These are phyloP conservation scores for Pipistrellus nathusii DNA, from an alignment of 2,797 vertebrate genomes.

Conservation along the genomic window DNA sequence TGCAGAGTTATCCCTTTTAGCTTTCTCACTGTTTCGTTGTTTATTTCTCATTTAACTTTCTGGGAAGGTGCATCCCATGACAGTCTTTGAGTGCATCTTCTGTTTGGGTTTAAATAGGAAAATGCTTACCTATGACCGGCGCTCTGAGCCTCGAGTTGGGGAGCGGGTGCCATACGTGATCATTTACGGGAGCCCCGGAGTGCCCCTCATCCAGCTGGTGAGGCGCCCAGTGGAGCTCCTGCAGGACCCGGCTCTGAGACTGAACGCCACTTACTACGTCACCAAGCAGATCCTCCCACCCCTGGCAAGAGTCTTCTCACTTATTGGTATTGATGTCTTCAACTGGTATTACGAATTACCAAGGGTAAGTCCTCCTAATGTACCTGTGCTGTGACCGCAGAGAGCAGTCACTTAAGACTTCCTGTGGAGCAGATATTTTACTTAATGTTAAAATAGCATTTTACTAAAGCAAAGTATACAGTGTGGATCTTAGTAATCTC, in stretches of 20 bases:
- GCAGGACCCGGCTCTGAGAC: constrained; percentile 93
- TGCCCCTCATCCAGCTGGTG: constrained; percentile 98
- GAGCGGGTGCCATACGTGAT: constrained; percentile 98
- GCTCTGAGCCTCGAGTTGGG: constrained; percentile 95
- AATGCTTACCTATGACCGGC: constrained; percentile 94
- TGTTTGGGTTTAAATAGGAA: constrained; percentile 88
- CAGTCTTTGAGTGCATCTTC: constrained; percentile 54
- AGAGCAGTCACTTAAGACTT: constrained; percentile 14
- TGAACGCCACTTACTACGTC: constrained; percentile 97
- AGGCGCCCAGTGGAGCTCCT: constrained; percentile 94
- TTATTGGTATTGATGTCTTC: constrained; percentile 97
- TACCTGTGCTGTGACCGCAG: background rate
- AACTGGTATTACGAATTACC: constrained; percentile 98
- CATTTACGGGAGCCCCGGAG: constrained; percentile 93
- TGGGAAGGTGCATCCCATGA: background rate
- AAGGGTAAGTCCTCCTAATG: constrained; percentile 89
- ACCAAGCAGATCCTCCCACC: constrained; percentile 98
- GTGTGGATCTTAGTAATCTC: background rate
- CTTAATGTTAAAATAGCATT: background rate
- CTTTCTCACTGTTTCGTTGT: constrained; percentile 5
- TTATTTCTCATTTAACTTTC: constrained; percentile 53
- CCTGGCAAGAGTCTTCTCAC: constrained; percentile 94
- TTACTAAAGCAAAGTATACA: background rate
- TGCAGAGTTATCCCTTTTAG: constrained; percentile 4
- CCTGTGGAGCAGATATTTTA: background rate